Base-by-base conservation (phyloP, 2,797 vertebrate species). In the Enteromius unitaeniatus region DNA sequence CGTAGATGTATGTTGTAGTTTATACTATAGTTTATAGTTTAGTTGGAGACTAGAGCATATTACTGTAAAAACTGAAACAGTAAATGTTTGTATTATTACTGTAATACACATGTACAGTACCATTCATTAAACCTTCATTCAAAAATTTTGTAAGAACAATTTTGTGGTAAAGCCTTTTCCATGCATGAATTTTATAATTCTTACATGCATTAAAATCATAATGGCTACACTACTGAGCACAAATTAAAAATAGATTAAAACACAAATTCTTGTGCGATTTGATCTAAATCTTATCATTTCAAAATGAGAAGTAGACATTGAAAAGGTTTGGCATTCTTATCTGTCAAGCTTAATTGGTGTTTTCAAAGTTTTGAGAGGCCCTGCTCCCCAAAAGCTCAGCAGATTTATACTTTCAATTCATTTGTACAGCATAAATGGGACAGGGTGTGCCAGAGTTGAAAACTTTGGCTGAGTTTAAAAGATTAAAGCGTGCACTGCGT, bases 331-430 rank as follows among this genome's bases (percentile, higher is more conserved):
- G 72, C 17, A 3, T 53, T 89, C 55, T 65, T 78, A 87, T 89
- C 91, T 86, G 84, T 87, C 78, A 70, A 58, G 69, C 51, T 84
- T 93, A 93, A 91, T 93, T 91, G 89, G 84, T 87, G 84, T 90
- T 86, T 82, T 91, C 70, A 84, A 86, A 87, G 91, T 87, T 92
- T 90, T 89, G 82, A 85, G 91, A 91, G 92, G 88, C 84, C 77
- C 87, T 90, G 87, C 87, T 91, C 86, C 88, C 88, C 87, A 88
- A 69, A 88, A 89, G 87, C 88, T 78, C 79, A 85, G 84, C 82
- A 87, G 85, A 90, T 90, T 90, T 89, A 86, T 78, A 86, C 89
- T 89, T 91, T 87, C 87, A 87, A 80, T 85, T 88, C 86, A 90
- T 91, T 89, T 84, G 88, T 87, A 81, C 84, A 80, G 86, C 86